These are phyloP conservation scores for Trinorchestia longiramus DNA, from an alignment of 1,140 invertebrate species.

Conservation along the genomic window DNA sequence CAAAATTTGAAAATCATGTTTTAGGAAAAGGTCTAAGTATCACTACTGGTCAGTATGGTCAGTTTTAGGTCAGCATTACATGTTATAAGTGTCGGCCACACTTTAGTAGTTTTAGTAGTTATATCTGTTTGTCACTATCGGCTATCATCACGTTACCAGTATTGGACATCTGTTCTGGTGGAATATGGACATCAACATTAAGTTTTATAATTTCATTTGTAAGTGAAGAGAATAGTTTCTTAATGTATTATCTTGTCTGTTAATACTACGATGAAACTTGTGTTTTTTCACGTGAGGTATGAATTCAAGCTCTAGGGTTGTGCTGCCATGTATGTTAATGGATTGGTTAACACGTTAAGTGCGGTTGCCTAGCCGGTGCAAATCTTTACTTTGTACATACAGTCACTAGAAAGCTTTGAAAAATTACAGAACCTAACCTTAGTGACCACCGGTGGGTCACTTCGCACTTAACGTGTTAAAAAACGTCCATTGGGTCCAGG, in stretches of 20 bases:
- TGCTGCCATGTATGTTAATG: not conserved
- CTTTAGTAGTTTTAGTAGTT: no score
- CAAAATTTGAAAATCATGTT: not conserved
- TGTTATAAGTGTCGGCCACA: not conserved
- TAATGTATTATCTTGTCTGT: not conserved
- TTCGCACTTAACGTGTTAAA: no score
- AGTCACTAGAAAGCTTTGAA: no score
- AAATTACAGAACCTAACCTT: no score
- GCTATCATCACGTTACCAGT: no score
- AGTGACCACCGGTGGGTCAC: no score
- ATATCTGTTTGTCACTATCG: no score
- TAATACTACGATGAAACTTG: not conserved
- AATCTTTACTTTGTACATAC: no score
- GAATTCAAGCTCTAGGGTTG: not conserved
- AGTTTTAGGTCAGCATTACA: not conserved
- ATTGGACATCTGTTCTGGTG: no score
- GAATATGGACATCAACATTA: not conserved
- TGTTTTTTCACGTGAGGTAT: not conserved
- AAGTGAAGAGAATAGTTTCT: not conserved
- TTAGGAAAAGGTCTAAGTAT: not conserved
- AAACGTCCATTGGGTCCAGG: not conserved
- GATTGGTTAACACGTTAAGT: not conserved
- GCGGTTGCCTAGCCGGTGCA: no score
- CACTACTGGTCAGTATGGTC: not conserved
- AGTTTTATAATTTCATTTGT: not conserved